These are phyloP conservation scores for Sylvicola cinctus DNA, from an alignment of 2,888 invertebrate genomes.

Conservation along the genomic window DNA sequence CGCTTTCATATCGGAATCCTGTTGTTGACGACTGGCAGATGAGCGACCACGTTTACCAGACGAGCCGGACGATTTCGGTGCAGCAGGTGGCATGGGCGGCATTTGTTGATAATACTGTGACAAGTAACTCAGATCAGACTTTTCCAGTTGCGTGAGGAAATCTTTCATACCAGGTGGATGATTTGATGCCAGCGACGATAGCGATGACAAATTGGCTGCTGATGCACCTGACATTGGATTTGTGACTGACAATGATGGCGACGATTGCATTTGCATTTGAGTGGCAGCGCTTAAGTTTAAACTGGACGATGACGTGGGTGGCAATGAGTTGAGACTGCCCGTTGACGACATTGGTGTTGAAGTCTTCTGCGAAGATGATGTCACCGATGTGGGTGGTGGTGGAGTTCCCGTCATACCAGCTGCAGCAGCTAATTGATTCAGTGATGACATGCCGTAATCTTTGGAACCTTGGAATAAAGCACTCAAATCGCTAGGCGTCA, in stretches of 20 bases:
- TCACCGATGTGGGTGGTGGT: slow-evolving; percentile 15
- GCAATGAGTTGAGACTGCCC: too few species aligned
- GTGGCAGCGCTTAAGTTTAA: too few species aligned
- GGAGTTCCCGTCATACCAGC: slow-evolving; percentile 15
- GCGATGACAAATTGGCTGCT: slow-evolving; percentile 10
- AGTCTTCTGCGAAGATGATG: slow-evolving; percentile 17
- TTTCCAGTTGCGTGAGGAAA: slow-evolving; percentile 7
- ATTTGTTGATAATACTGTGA: slow-evolving; percentile 10
- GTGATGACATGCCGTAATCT: slow-evolving; percentile 20
- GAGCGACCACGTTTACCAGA: too few species aligned
- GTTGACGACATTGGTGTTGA: slow-evolving; percentile 9
- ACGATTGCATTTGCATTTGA: background rate
- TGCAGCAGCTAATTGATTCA: slow-evolving; percentile 21
- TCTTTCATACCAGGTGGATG: slow-evolving; percentile 9
- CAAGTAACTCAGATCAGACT: slow-evolving; percentile 6
- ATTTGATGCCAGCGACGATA: slow-evolving; percentile 5
- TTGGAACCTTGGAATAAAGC: slow-evolving; percentile 20
- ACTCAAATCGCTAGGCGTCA: slow-evolving; percentile 20
- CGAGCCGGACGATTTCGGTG: too few species aligned
- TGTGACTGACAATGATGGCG: too few species aligned
- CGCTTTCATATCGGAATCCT: too few species aligned
- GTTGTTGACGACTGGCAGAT: too few species aligned
- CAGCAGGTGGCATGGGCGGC: slow-evolving; percentile 5
- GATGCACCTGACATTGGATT: background rate
- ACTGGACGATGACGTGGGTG: background rate